A percentile compares a stretch with the other conserved stretches of the same genome.
Conservation (phyloP, 2,888 invertebrate species). For the Drosophila stalkeri region DNA sequence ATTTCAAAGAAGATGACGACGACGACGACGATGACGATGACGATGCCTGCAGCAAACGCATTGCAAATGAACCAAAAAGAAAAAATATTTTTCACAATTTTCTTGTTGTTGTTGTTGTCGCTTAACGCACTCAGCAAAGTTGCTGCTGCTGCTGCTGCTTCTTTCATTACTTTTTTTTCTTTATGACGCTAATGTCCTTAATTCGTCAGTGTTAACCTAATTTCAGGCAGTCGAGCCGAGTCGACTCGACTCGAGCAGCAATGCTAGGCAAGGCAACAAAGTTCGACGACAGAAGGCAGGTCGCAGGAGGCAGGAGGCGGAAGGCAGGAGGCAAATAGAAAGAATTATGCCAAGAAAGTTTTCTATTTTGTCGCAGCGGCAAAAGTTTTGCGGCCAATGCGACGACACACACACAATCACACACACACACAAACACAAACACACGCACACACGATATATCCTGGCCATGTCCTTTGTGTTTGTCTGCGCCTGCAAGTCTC, state of each 20-base stretch:
- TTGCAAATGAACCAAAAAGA: conserved; percentile 16
- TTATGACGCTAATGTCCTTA: conserved; percentile 81
- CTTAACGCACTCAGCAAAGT: conserved; percentile 75
- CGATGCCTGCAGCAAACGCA: conserved; percentile 59
- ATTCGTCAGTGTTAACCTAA: conserved; percentile 81
- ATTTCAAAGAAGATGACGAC: conserved; percentile 41
- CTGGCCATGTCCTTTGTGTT: conserved; percentile 76
- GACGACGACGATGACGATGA: conserved; percentile 6
- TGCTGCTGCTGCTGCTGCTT: conserved; percentile 50
- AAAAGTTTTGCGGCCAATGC: conserved; percentile 80
- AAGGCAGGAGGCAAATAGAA: conserved; percentile 53
- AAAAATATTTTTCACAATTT: conserved; percentile 24
- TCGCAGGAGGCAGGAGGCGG: not conserved
- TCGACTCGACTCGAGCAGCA: conserved; percentile 10
- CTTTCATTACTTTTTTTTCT: conserved; percentile 82
- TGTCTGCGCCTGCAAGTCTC: conserved; percentile 55
- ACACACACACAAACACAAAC: conserved; percentile 10
- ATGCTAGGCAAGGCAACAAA: conserved; percentile 40
- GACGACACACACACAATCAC: conserved; percentile 57
- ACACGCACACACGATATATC: conserved; percentile 19
- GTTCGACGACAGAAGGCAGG: conserved; percentile 31
- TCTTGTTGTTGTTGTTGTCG: conserved; percentile 39
- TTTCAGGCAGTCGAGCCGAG: conserved; percentile 63
- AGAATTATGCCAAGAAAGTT: conserved; percentile 82
- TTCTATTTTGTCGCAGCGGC: conserved; percentile 78